Evolutionary conservation across 2,888 invertebrate genomes (phyloP), one percentile per base, ranked within the genome.

Genomic region (Pyrocoelia pectoralis): DNA sequence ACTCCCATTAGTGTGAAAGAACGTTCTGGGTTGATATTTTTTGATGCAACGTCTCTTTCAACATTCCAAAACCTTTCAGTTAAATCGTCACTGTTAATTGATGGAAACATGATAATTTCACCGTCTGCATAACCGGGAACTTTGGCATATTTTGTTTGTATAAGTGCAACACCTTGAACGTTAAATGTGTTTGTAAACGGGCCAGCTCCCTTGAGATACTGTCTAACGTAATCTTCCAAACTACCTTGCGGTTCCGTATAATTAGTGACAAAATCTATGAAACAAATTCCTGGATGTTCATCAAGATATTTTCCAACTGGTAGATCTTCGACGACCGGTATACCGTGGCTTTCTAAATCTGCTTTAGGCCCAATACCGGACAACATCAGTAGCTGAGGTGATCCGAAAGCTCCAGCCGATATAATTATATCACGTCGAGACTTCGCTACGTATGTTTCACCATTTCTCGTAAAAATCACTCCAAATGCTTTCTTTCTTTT

Each of bases 321-420:
- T 29, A 89, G 85, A 80, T 94, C 88, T 28, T 88, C 87, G 3
- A 95, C 84, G 40, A 93, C 87, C 8, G 89, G 86, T 50, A 94
- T 85, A 0, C 90, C 91, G 6, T 91, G 84, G 68, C 92, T 87
- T 66, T 84, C 77, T 2, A 95, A 82, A 76, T 95, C 92, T n/a
- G 86, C 79, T 15, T 83, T 85, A 0, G 93, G 92, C 1, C 95
- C 95, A 2, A 98, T 83, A 0, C 98, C 98, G 24, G 78, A 78
- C 12, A 98, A 83, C 93, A 98, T 92, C 59, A 99, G 85, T 6
- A 98, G 79, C 73, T 98, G 98, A 0, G 98, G 97, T 0, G 93
- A 89, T 69, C 90, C 96, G 65, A 99, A 90, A 0, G 98, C 90
- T 0, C 98, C 98, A 0, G 93, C 95, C 1, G 93, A 87, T n/a